Base-by-base conservation (phyloP, 2,888 invertebrate genomes). In the Xestia xanthographa region DNA sequence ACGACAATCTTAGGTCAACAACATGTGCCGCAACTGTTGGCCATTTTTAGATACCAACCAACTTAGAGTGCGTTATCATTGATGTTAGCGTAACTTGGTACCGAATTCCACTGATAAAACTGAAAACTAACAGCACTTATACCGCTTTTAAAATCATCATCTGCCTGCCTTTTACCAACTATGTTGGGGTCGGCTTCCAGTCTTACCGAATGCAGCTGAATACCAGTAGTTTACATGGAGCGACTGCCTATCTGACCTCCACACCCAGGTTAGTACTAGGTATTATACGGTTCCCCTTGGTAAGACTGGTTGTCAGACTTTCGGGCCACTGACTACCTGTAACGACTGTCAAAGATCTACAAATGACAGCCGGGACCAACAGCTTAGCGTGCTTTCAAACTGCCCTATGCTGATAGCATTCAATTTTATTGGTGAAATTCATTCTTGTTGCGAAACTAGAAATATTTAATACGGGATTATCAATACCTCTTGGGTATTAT, bases 401-500 rank as follows among this genome's bases (percentile, higher is more conserved):
- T 20, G 26, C 9, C 17, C 58, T 17, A 4, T 29, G 38, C 38
- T 12, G 22, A n/a, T 63, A 22, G 14, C 14, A 1, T 17, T n/a
- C 63, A 41, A 4, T 41, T 41, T 17, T 1, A 26, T 63, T 26
- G 41, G 43, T 26, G 2, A 41, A 63, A 63, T 63, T 63, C n/a
- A 41, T 0, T 41, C 62, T 17, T 26, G 41, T 41, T 41, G 17
- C 67, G 22, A 45, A 68, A 45, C 56, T 68, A 68, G 14, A 45
- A 26, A 58, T n/a, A n/a, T n/a, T n/a, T n/a, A 41, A 41, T 77
- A 77, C 48, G 56, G 63, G 22, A 77, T 79, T 66, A 53, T 66
- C 43, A 26, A 66, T 72, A 77, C 58, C 79, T 77, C 65, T 11
- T 58, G 29, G 48, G 80, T 74, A 74, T 73, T 75, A 43, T 74